Conservation (phyloP, 2,888 invertebrate genomes). For the Cephus sareptanus region DNA sequence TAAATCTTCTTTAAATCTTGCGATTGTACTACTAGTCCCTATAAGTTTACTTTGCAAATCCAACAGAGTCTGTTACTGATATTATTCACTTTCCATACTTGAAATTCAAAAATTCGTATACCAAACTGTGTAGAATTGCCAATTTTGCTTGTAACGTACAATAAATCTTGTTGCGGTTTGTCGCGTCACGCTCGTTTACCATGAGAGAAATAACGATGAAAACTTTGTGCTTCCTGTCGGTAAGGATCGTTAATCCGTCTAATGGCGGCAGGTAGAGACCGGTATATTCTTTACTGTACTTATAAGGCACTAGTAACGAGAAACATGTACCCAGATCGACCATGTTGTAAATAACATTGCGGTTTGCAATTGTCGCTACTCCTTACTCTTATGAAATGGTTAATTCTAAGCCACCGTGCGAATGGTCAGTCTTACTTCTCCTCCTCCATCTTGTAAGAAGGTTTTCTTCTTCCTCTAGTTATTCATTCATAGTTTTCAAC, state of each 20-base stretch:
- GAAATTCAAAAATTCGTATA: not conserved
- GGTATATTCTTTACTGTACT: not conserved
- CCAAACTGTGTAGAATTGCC: not conserved
- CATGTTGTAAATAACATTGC: constrained; percentile 25
- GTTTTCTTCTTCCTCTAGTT: constrained; percentile 7
- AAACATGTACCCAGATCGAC: not conserved
- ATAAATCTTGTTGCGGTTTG: constrained; percentile 52
- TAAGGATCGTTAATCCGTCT: constrained; percentile 27
- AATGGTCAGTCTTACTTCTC: constrained; percentile 24
- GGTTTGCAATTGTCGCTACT: not conserved
- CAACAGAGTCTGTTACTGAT: not conserved
- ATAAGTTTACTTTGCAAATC: not conserved
- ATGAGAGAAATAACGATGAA: constrained; percentile 35
- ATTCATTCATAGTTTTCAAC: constrained; percentile 9
- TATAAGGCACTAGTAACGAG: not conserved
- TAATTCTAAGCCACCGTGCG: constrained; percentile 38
- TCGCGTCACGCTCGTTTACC: constrained; percentile 50
- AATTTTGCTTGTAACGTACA: not conserved
- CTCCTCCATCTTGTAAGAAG: constrained; percentile 11
- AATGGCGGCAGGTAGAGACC: constrained; percentile 25
- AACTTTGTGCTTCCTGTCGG: constrained; percentile 19
- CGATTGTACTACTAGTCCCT: not conserved
- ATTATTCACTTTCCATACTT: not conserved
- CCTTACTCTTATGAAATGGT: not conserved
- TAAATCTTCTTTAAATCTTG: not conserved